Conservation (phyloP, 2,113 vertebrate species). For the Rafetus swinhoei region DNA sequence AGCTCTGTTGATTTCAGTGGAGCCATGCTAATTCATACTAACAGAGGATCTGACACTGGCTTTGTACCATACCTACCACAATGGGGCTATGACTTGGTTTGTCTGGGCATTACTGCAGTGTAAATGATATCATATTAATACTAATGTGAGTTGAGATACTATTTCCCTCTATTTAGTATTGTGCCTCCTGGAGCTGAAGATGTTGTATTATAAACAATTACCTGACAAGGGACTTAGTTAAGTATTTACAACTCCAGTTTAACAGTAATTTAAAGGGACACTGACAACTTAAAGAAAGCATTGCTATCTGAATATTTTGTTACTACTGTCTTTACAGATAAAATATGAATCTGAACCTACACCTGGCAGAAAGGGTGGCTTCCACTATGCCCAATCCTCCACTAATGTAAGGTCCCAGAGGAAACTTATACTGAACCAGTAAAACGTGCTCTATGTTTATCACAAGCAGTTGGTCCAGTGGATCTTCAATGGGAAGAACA, state of each 20-base stretch:
- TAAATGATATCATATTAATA: not conserved
- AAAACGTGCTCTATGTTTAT: not conserved
- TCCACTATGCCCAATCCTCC: not conserved
- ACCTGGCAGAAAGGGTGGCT: not conserved
- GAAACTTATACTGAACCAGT: not conserved
- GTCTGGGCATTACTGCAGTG: not conserved
- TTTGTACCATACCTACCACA: not conserved
- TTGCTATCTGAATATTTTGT: not conserved
- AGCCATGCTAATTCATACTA: not conserved
- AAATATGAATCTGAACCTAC: not conserved
- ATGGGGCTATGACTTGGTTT: not conserved
- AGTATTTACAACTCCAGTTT: not conserved
- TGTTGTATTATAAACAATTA: not conserved
- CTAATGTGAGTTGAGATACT: not conserved
- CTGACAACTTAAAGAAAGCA: not conserved
- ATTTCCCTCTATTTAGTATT: not conserved
- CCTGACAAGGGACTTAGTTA: not conserved
- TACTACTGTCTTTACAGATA: slow-evolving; percentile 3
- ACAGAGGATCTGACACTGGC: not conserved
- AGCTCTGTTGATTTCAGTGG: not conserved
- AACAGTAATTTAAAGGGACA: not conserved
- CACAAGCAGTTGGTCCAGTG: not conserved
- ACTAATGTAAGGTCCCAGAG: not conserved
- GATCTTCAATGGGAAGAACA: not conserved
- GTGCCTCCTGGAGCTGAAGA: not conserved